Conservation (phyloP, 2,797 vertebrate genomes). For the Lophius americanus region DNA sequence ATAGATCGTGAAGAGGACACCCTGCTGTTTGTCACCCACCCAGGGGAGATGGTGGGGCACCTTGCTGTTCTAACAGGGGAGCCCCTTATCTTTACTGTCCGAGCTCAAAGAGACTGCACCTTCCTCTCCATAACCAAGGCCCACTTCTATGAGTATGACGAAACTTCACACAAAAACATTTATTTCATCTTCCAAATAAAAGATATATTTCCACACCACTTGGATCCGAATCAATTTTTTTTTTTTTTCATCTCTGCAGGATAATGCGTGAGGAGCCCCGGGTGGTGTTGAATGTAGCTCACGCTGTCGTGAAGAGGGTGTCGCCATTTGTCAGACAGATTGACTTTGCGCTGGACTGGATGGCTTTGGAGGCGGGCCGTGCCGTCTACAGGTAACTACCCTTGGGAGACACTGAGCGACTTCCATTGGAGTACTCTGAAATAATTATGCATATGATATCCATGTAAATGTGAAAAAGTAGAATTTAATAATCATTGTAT, state of each 20-base stretch:
- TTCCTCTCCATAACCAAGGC: constrained; percentile 93
- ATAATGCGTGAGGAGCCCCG: constrained; percentile 92
- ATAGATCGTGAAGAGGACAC: constrained; percentile 91
- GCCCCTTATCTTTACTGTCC: constrained; percentile 93
- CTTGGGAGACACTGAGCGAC: background rate
- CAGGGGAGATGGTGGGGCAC: constrained; percentile 94
- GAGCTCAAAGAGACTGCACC: constrained; percentile 90
- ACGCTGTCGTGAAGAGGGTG: constrained; percentile 90
- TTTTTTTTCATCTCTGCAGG: constrained; percentile 69
- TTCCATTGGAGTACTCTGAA: background rate
- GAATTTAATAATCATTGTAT: background rate
- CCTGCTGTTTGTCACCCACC: constrained; percentile 91
- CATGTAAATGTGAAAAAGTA: background rate
- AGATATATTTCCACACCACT: background rate
- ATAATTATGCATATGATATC: no score
- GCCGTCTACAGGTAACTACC: constrained; percentile 88
- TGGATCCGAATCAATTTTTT: background rate
- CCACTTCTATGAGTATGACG: constrained; percentile 92
- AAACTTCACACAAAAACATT: background rate
- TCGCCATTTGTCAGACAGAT: constrained; percentile 94
- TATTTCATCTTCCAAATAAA: background rate
- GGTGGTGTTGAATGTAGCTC: constrained; percentile 89
- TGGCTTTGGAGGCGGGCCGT: constrained; percentile 93
- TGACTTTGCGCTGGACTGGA: constrained; percentile 96
- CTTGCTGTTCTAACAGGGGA: constrained; percentile 94